Percentiles rank a stretch among this genome's conserved stretches.
Conservation (phyloP, 1,140 invertebrate genomes). For the Ceratoteleas bidentatus region DNA sequence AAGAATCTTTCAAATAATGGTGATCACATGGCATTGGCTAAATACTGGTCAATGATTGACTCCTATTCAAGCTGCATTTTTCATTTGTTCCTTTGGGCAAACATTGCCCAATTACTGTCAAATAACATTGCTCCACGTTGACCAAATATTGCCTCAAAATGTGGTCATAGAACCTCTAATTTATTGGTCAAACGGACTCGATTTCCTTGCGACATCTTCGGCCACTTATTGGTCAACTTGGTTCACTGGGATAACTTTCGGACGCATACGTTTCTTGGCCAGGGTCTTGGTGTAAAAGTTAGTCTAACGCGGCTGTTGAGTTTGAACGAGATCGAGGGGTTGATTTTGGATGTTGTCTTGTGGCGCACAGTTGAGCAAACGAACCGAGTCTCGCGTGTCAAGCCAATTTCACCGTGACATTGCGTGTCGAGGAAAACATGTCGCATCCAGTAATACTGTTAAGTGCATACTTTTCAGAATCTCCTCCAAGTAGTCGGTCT, state of each 20-base stretch:
- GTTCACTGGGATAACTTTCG: not conserved
- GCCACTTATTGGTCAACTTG: no score
- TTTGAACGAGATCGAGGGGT: constrained; percentile 39
- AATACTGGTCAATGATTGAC: no score
- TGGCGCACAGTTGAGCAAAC: constrained; percentile 31
- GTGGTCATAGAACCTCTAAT: no score
- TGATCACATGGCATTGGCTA: no score
- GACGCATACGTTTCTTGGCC: constrained; percentile 1
- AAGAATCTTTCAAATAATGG: no score
- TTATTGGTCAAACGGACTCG: no score
- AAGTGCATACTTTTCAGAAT: not conserved
- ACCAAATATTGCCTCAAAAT: no score
- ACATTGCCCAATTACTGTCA: no score
- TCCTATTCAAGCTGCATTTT: no score
- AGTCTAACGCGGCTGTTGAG: constrained; percentile 16
- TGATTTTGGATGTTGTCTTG: constrained; percentile 5
- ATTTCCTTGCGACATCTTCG: no score
- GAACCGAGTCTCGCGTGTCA: not conserved
- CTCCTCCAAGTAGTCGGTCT: not conserved
- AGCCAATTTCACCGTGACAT: not conserved
- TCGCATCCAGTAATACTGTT: constrained; percentile 11
- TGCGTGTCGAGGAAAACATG: not conserved
- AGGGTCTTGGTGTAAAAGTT: constrained; percentile 33
- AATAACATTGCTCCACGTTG: no score
- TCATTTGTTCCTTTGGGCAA: no score